Conservation (phyloP, 2,888 invertebrate genomes). For the Acronicta psi region DNA sequence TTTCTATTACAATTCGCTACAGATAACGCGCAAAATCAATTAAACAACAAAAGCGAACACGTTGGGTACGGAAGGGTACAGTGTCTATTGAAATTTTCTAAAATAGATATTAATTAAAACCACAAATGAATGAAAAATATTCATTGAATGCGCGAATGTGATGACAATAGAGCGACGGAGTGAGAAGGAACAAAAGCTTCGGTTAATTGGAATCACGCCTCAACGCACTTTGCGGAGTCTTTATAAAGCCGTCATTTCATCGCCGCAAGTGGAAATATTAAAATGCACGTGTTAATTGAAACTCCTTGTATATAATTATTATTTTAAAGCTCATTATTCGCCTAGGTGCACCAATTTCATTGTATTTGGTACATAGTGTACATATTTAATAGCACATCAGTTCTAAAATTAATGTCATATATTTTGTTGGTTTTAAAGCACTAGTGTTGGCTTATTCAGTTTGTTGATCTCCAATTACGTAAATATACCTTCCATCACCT, state of each 20-base stretch:
- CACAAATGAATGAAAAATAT: slow-evolving; percentile 61
- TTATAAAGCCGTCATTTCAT: slow-evolving; percentile 37
- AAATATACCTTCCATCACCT: background rate
- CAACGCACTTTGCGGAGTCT: slow-evolving; percentile 47
- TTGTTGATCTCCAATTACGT: too few relatives aligned
- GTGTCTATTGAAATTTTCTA: slow-evolving; percentile 52
- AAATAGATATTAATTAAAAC: slow-evolving; percentile 62
- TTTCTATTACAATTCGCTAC: slow-evolving; percentile 41
- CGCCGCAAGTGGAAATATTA: slow-evolving; percentile 1
- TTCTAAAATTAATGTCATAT: too few relatives aligned
- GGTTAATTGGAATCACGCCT: slow-evolving; percentile 64
- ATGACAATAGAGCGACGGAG: slow-evolving; percentile 54
- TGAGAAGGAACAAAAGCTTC: slow-evolving; percentile 58
- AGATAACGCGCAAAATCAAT: slow-evolving; percentile 56
- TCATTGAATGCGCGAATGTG: slow-evolving; percentile 56
- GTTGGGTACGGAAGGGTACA: slow-evolving; percentile 53
- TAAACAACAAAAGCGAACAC: slow-evolving; percentile 56
- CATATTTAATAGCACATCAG: too few relatives aligned
- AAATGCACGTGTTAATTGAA: slow-evolving; percentile 11
- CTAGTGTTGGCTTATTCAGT: too few relatives aligned
- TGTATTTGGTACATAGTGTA: too few relatives aligned
- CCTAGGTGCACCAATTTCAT: too few relatives aligned
- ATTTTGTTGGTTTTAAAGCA: too few relatives aligned
- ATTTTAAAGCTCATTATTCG: background rate
- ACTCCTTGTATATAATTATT: background rate